Conservation (phyloP, 1,140 invertebrate genomes). For the Pseudomyrmex cubaensis region DNA sequence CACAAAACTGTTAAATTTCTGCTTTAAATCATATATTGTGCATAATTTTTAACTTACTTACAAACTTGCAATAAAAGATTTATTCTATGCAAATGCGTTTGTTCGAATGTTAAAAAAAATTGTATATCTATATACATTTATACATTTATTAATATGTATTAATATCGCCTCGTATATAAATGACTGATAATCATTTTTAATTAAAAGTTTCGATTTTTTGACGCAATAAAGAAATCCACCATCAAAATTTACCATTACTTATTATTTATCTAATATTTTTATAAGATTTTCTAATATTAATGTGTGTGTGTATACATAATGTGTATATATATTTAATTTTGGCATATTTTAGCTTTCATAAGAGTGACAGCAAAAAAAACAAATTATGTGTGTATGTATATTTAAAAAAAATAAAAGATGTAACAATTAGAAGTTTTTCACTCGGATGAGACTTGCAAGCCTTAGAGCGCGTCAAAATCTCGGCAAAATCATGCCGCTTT, state of each 20-base stretch:
- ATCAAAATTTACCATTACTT: too few species aligned
- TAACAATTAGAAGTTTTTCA: neutral
- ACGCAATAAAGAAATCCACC: too few species aligned
- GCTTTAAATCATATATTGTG: conserved; percentile 26
- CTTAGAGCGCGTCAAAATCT: conserved; percentile 21
- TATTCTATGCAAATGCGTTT: conserved; percentile 19
- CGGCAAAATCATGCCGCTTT: conserved; percentile 10
- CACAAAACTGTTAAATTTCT: conserved; percentile 50
- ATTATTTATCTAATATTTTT: too few species aligned
- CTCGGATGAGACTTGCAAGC: neutral
- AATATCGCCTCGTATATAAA: neutral
- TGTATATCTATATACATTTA: neutral
- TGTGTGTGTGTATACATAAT: too few species aligned
- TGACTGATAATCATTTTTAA: too few species aligned
- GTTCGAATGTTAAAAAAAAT: neutral
- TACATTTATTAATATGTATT: conserved; percentile 1
- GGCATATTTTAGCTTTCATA: too few species aligned
- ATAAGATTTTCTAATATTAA: too few species aligned
- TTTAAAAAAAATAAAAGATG: neutral
- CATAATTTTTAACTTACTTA: neutral
- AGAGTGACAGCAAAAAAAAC: too few species aligned
- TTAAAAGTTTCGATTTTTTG: too few species aligned
- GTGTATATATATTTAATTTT: too few species aligned
- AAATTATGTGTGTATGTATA: too few species aligned
- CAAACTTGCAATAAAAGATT: conserved; percentile 22